Conservation (phyloP, 2,797 vertebrate species). For the Holocentrus rufus region DNA sequence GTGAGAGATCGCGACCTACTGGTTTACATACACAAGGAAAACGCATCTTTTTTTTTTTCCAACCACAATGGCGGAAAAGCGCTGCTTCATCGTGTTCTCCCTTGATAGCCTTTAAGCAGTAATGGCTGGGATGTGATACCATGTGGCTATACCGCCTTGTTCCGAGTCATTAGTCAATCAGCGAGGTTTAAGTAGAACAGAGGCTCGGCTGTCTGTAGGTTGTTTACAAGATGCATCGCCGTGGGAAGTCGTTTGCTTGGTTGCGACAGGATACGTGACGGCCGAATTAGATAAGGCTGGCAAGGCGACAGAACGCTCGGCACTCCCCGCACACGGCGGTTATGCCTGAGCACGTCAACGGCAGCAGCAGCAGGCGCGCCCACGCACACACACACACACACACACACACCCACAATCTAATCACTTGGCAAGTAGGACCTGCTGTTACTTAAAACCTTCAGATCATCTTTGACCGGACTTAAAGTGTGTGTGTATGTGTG, state of each 20-base stretch:
- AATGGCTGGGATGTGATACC: slow-evolving; percentile 5
- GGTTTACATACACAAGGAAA: not conserved
- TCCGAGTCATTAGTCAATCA: slow-evolving; percentile 41
- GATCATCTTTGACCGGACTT: slow-evolving; percentile 41
- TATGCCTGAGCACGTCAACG: not conserved
- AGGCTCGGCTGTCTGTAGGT: slow-evolving; percentile 1
- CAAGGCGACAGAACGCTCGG: slow-evolving; percentile 21
- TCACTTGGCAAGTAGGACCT: slow-evolving; percentile 17
- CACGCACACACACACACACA: slow-evolving; percentile 4
- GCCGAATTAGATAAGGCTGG: slow-evolving; percentile 44
- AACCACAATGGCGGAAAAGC: slow-evolving; percentile 19
- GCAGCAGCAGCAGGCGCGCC: not conserved
- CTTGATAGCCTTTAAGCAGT: slow-evolving; percentile 22
- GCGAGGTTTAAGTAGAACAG: not conserved
- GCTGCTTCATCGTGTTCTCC: slow-evolving; percentile 17
- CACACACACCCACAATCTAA: slow-evolving; percentile 7
- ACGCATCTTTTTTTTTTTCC: not conserved
- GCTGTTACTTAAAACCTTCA: slow-evolving; percentile 40
- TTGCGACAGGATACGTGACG: slow-evolving; percentile 28
- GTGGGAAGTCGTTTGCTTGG: slow-evolving; percentile 45
- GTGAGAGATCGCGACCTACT: not conserved
- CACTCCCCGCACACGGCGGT: not conserved
- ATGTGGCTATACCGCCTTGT: slow-evolving; percentile 13
- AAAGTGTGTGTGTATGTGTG: not conserved
- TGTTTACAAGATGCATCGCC: slow-evolving; percentile 46